phyloP scores from a whole-genome alignment of 2,888 invertebrate genomes.

The Acleris laterana region DNA sequence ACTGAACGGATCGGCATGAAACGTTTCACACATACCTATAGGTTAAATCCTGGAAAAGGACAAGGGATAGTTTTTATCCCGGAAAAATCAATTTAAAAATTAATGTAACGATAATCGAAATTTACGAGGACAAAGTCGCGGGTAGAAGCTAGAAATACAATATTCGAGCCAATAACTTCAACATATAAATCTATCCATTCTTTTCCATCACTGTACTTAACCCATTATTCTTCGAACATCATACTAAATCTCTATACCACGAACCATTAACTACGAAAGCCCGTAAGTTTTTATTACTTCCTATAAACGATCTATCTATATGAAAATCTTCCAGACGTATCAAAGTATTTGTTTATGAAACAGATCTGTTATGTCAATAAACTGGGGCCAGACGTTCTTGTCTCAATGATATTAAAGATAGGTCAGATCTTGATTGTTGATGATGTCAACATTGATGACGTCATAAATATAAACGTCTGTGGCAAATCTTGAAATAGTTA shows the following conservation, averaged over 20 bases:
- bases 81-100: no score
- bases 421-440: neutral
- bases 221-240: neutral
- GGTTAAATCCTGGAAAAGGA: no score
- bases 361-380: constrained; percentile 25
- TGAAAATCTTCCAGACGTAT: constrained; percentile 18
- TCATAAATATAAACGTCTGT: neutral
- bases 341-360: constrained; percentile 27
- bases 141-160: no score
- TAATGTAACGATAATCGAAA: no score
- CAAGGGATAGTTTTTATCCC: no score
- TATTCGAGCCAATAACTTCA: no score
- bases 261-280: constrained; percentile 10
- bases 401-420: constrained; percentile 5
- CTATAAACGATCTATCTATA: constrained; percentile 26
- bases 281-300: constrained; percentile 27
- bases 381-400: constrained; percentile 8
- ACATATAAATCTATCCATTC: no score
- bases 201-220: no score
- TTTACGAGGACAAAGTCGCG: no score
- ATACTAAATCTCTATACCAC: neutral
- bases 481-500: neutral
- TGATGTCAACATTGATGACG: neutral
- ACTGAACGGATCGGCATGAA: no score
- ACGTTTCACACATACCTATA: no score